Base-by-base conservation (phyloP, 2,113 vertebrate species). In the Rissa tridactyla region DNA sequence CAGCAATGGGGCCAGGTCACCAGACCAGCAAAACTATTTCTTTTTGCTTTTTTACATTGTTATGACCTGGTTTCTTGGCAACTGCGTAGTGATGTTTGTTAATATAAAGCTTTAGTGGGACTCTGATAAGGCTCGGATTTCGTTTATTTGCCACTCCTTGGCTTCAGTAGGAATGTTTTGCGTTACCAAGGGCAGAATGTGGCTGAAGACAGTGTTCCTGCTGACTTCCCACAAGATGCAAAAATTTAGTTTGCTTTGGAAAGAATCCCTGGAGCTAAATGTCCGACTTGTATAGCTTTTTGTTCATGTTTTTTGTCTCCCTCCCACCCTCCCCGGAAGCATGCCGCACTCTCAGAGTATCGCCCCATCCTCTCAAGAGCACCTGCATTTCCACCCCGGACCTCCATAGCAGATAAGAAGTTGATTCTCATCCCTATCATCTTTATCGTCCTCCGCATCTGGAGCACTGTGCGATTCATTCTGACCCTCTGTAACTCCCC, bases 381-480 rank as follows among this genome's bases (percentile, higher is more conserved):
- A 8, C 96, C 97, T 6, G 82, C 90, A 2, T 97, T 97, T 12
- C 97, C 97, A 44, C 97, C 96, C n/a, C 97, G 97, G 71, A 65
- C 98, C n/a, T 97, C 98, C 26, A 86, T 98, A 76, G 99, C 99
- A 0, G 99, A 99, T 44, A 98, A 96, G 97, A 99, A 99, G 94
- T 97, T 99, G 29, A 97, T 99, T 12, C 98, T 99, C 96, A 99
- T 99, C 94, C 99, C 99, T 0, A 54, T 99, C 81, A 99, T 99
- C 97, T 99, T 99, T 95, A 99, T 99, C 70, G 51, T 98, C 87
- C 98, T 99, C 38, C 99, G 99, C 17, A 95, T 99, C 84, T 99
- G 99, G 99, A 99, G 99, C 98, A 99, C 99, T 0, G 96, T 99
- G 75, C 98, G 99, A 11, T 99, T 99, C 83, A 40, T 99, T 7